These are phyloP conservation scores for Mactromeris polynyma DNA, from an alignment of 2,888 invertebrate genomes.

Conservation along the genomic window DNA sequence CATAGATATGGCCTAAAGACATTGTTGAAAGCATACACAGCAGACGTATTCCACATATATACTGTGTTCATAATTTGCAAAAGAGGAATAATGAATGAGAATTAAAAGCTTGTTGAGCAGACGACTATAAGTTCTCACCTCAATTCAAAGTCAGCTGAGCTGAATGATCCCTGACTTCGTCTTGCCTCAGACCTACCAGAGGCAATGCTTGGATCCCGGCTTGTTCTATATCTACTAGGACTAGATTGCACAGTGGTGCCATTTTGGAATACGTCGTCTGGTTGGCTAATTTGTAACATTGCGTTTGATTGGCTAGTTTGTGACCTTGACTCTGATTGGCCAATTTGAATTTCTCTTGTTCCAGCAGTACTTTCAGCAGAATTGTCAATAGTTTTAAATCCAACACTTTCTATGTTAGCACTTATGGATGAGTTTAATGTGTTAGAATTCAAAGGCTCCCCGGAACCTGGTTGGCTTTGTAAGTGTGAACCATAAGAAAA, in stretches of 20 bases:
- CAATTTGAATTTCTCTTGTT: slow-evolving; percentile 9
- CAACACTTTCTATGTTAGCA: slow-evolving; percentile 37
- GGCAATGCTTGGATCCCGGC: slow-evolving; percentile 71
- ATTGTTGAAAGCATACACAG: too few relatives aligned
- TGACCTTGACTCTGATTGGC: slow-evolving; percentile 29
- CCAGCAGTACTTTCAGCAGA: background rate
- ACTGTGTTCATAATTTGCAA: too few relatives aligned
- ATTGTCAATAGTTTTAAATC: slow-evolving; percentile 39
- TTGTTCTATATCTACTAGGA: slow-evolving; percentile 25
- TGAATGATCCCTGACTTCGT: slow-evolving; percentile 73
- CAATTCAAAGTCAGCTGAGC: slow-evolving; percentile 78
- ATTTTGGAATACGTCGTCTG: slow-evolving; percentile 44
- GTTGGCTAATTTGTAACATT: slow-evolving; percentile 25
- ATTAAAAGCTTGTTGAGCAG: too few relatives aligned
- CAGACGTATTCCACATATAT: too few relatives aligned
- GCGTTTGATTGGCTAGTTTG: slow-evolving; percentile 28
- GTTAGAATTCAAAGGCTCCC: slow-evolving; percentile 5
- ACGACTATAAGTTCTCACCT: slow-evolving; percentile 65
- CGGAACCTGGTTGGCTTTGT: background rate
- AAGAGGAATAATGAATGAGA: too few relatives aligned
- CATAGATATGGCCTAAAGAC: too few relatives aligned
- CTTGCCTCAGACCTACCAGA: slow-evolving; percentile 66
- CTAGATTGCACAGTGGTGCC: slow-evolving; percentile 31
- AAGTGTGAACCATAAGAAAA: slow-evolving; percentile 52
- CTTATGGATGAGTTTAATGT: slow-evolving; percentile 25